Conservation (phyloP, 35 echinoderm and acorn worm species). For the Ophiothrix spiculata region DNA sequence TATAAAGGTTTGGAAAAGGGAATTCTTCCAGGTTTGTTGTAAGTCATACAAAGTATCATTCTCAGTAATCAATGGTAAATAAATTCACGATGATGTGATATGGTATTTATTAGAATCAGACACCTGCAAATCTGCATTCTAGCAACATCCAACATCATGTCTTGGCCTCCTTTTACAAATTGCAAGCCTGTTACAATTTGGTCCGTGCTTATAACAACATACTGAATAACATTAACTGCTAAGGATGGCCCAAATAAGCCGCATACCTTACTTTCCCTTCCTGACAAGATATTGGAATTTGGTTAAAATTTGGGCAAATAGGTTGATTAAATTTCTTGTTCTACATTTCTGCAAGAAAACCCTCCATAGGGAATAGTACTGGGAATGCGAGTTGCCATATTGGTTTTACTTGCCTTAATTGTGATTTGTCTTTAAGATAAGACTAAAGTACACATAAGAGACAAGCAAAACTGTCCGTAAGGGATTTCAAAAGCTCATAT, state of each 20-base stretch:
- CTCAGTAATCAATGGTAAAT: too few relatives aligned
- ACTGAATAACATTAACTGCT: too few relatives aligned
- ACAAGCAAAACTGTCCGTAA: background rate
- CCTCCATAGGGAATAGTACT: background rate
- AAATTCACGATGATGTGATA: too few relatives aligned
- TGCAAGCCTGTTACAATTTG: too few relatives aligned
- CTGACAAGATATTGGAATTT: background rate
- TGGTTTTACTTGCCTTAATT: background rate
- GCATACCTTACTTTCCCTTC: background rate
- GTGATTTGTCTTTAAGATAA: background rate
- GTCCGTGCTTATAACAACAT: too few relatives aligned
- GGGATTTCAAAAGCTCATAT: slow-evolving; percentile 1
- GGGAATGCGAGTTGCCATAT: background rate
- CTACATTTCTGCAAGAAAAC: background rate
- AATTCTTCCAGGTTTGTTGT: too few relatives aligned
- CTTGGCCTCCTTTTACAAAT: too few relatives aligned
- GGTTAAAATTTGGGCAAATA: slow-evolving; percentile 4
- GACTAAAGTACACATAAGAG: background rate
- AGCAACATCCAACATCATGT: too few relatives aligned
- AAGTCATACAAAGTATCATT: too few relatives aligned
- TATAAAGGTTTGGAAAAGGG: too few relatives aligned
- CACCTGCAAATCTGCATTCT: too few relatives aligned
- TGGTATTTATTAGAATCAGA: too few relatives aligned
- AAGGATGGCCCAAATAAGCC: background rate
- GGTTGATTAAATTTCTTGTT: slow-evolving; percentile 13